Conservation (phyloP, 2,888 invertebrate genomes). For the Rhagonycha lutea region DNA sequence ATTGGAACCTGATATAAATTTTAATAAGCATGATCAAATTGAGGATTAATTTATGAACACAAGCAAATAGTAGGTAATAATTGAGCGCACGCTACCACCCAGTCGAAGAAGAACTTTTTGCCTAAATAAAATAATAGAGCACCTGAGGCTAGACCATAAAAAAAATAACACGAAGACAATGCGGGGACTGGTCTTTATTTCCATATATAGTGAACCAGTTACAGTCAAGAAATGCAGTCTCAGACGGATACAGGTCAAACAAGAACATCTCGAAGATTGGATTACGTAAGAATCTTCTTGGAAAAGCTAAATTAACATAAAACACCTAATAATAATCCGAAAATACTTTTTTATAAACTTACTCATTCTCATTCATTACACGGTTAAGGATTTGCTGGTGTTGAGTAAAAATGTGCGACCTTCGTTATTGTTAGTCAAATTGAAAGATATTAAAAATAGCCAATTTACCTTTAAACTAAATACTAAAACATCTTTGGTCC, state of each 20-base stretch:
- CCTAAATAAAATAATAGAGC: neutral
- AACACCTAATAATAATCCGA: neutral
- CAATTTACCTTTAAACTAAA: neutral
- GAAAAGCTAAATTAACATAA: neutral
- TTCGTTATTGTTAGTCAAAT: neutral
- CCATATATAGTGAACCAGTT: constrained; percentile 18
- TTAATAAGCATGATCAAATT: too few relatives aligned
- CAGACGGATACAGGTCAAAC: constrained; percentile 20
- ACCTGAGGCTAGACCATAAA: neutral
- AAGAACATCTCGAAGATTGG: constrained; percentile 15
- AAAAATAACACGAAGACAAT: constrained; percentile 2
- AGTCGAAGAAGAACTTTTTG: neutral
- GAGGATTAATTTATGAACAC: too few relatives aligned
- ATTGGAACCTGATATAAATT: too few relatives aligned
- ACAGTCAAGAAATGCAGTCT: constrained; percentile 17
- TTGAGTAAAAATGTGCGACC: neutral
- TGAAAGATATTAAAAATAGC: neutral
- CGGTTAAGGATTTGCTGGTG: neutral
- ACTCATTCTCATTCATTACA: neutral
- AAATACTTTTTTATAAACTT: neutral
- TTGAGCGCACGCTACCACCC: neutral
- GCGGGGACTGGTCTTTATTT: constrained; percentile 12
- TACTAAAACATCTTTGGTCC: too few relatives aligned
- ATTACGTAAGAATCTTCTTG: constrained; percentile 19
- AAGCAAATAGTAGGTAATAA: neutral